phyloP scores from a whole-genome alignment of 2,888 invertebrate genomes.

The Acleris sparsana region DNA sequence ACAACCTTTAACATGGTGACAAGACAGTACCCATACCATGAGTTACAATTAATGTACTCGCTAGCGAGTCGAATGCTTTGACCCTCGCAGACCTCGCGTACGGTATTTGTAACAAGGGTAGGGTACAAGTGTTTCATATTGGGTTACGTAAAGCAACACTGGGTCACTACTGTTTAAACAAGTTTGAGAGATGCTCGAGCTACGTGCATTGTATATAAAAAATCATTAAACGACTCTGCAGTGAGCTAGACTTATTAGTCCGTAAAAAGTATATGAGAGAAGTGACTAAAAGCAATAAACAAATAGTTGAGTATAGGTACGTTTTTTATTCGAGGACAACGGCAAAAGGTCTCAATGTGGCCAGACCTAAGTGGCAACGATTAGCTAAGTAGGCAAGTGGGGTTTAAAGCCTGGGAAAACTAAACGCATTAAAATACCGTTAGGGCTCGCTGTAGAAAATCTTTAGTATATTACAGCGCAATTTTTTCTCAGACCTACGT shows the following conservation, averaged over 20 bases:
- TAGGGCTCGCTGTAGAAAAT: neutral
- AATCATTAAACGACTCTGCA: too few relatives aligned
- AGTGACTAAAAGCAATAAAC: neutral
- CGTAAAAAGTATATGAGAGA: neutral
- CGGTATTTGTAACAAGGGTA: too few relatives aligned
- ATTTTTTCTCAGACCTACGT: too few relatives aligned
- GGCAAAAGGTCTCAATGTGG: conserved; percentile 17
- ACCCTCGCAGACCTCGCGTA: too few relatives aligned
- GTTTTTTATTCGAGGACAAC: neutral
- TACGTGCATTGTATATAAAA: too few relatives aligned
- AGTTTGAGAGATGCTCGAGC: too few relatives aligned
- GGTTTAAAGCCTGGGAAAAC: conserved; percentile 24
- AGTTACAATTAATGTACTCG: too few relatives aligned
- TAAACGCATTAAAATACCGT: neutral
- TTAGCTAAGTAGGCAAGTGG: conserved; percentile 29
- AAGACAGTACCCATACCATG: too few relatives aligned
- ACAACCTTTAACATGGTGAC: neutral
- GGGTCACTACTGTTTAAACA: too few relatives aligned
- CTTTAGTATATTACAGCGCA: neutral
- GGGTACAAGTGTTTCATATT: conserved; percentile 18
- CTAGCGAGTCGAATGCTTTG: too few relatives aligned
- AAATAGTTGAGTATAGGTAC: neutral
- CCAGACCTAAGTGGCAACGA: conserved; percentile 23
- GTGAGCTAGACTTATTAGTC: neutral
- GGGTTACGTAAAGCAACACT: conserved; percentile 1